Evolutionary conservation across 2,888 invertebrate genomes (phyloP).

Genomic region (Coleophora deauratella): DNA sequence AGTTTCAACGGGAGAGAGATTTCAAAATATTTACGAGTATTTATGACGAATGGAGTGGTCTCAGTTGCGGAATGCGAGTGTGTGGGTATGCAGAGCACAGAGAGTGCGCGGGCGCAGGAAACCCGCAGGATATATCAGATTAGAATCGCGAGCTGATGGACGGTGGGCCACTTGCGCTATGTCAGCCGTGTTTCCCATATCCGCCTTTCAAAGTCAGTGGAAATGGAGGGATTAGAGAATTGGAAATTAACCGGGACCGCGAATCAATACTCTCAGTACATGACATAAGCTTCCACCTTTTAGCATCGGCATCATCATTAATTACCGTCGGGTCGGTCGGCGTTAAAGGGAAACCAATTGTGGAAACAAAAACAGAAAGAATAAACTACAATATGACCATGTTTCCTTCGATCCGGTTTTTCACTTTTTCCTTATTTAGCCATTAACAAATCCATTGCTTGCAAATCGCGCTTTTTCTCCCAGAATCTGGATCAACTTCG

Average conservation of each 20-base stretch:
- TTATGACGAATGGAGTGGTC: conserved; percentile 41
- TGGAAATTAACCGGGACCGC: not conserved
- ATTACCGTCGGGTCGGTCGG: too few species aligned
- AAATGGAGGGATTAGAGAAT: conserved; percentile 15
- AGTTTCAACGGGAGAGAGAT: too few species aligned
- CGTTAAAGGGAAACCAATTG: too few species aligned
- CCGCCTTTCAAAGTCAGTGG: conserved; percentile 36
- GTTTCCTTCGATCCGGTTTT: too few species aligned
- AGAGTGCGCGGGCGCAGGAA: conserved; percentile 38
- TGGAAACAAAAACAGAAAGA: too few species aligned
- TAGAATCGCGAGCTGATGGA: conserved; percentile 54
- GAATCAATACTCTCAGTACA: too few species aligned
- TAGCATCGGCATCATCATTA: too few species aligned
- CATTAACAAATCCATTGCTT: not conserved
- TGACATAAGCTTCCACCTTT: too few species aligned
- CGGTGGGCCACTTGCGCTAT: conserved; percentile 43
- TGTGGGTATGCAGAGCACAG: conserved; percentile 1
- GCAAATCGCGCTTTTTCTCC: not conserved
- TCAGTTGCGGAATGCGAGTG: conserved; percentile 36
- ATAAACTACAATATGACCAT: too few species aligned
- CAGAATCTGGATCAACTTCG: not conserved
- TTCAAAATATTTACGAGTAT: conserved; percentile 18
- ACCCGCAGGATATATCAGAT: conserved; percentile 58
- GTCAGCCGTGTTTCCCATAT: conserved; percentile 51
- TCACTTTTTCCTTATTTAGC: too few species aligned